phyloP scores from a whole-genome alignment of 2,113 vertebrate species.

The Apeltes quadracus region DNA sequence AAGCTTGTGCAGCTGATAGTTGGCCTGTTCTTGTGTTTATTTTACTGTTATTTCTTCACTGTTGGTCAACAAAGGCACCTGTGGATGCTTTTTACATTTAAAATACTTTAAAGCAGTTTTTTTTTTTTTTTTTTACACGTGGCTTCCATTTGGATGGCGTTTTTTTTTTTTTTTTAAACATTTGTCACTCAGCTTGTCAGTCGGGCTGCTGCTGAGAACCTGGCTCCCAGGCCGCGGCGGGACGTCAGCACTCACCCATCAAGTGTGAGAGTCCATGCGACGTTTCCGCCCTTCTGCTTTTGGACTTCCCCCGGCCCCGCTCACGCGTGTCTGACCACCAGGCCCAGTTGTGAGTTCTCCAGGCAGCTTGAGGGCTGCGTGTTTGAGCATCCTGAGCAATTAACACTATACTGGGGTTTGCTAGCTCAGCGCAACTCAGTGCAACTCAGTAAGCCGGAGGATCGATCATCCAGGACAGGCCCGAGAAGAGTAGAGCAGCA shows the following conservation, averaged over 20 bases:
- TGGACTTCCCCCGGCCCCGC: slow-evolving; percentile 50
- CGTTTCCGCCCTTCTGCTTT: slow-evolving; percentile 62
- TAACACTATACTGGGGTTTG: slow-evolving; percentile 50
- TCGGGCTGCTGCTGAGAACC: slow-evolving; percentile 49
- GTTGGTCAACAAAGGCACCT: background rate
- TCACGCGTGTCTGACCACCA: slow-evolving; percentile 3
- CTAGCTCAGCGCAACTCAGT: slow-evolving; percentile 62
- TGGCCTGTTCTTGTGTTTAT: background rate
- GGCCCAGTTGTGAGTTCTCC: slow-evolving; percentile 9
- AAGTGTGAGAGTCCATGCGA: slow-evolving; percentile 55
- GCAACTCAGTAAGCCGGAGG: slow-evolving; percentile 43
- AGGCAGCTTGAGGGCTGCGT: background rate
- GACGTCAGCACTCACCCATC: slow-evolving; percentile 61
- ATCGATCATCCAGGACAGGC: slow-evolving; percentile 76
- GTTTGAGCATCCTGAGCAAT: slow-evolving; percentile 49
- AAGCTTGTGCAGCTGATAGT: slow-evolving; percentile 8
- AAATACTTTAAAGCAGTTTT: background rate
- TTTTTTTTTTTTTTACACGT: background rate
- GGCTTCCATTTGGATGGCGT: background rate
- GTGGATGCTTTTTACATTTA: background rate
- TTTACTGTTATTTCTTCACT: background rate
- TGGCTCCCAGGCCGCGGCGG: slow-evolving; percentile 30
- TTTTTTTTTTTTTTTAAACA: background rate
- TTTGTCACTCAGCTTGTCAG: slow-evolving; percentile 43
- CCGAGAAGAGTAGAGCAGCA: slow-evolving; percentile 32